Conservation (phyloP, 2,113 vertebrate genomes). For the Dasypus novemcinctus region DNA sequence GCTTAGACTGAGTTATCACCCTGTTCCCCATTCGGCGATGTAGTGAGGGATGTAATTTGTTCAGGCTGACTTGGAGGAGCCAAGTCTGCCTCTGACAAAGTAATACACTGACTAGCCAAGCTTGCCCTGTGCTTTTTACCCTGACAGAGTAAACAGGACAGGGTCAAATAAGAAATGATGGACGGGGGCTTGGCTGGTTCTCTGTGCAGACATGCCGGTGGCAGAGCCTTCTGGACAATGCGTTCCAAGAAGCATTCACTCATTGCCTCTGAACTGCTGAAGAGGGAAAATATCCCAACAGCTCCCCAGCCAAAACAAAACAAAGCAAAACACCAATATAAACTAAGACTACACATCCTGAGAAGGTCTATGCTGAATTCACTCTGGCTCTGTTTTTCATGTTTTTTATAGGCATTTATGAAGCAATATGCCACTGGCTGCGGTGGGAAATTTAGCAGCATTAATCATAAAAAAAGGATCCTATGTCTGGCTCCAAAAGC, state of each 20-base stretch:
- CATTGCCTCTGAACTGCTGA: background rate
- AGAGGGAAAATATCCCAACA: background rate
- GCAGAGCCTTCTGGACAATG: slow-evolving; percentile 39
- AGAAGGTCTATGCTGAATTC: slow-evolving; percentile 25
- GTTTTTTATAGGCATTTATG: slow-evolving; percentile 58
- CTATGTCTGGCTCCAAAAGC: background rate
- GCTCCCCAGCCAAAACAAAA: slow-evolving; percentile 16
- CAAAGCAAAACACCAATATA: slow-evolving; percentile 33
- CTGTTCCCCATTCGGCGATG: slow-evolving; percentile 76
- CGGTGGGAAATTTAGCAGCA: slow-evolving; percentile 3
- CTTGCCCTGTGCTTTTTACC: slow-evolving; percentile 79
- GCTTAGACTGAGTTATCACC: slow-evolving; percentile 91
- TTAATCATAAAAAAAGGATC: slow-evolving; percentile 48
- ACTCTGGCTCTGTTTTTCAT: background rate
- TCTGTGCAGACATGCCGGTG: background rate
- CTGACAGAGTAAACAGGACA: slow-evolving; percentile 77
- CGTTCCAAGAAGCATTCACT: background rate
- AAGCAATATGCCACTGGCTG: slow-evolving; percentile 45
- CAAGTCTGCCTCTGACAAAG: slow-evolving; percentile 85
- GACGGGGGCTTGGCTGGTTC: slow-evolving; percentile 8
- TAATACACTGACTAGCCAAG: slow-evolving; percentile 86
- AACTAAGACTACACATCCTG: background rate
- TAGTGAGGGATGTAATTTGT: slow-evolving; percentile 87
- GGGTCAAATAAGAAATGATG: slow-evolving; percentile 77
- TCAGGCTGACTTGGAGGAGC: slow-evolving; percentile 84